Conservation (phyloP, 2,888 invertebrate species). For the Ornithoptera priamus region DNA sequence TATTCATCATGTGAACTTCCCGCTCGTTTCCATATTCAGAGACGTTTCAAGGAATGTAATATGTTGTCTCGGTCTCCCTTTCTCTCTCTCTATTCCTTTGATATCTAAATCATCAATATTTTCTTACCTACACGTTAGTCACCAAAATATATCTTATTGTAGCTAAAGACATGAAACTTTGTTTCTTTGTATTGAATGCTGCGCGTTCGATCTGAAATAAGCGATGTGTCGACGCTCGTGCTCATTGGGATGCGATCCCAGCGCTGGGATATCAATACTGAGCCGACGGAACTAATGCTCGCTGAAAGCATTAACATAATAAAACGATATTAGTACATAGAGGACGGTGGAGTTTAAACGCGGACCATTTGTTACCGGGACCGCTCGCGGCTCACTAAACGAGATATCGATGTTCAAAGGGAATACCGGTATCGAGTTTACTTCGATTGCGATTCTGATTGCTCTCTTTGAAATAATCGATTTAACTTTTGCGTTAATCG, state of each 20-base stretch:
- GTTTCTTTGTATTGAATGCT: conserved; percentile 26
- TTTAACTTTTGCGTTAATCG: background rate
- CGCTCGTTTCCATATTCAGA: too few species aligned
- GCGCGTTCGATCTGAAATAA: conserved; percentile 20
- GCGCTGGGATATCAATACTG: conserved; percentile 40
- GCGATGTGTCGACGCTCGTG: conserved; percentile 17
- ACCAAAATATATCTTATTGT: too few species aligned
- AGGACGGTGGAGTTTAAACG: conserved; percentile 31
- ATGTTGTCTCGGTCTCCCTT: too few species aligned
- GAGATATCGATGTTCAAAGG: conserved; percentile 3
- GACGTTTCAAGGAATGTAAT: too few species aligned
- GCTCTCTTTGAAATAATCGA: conserved; percentile 10
- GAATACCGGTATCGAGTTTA: conserved; percentile 7
- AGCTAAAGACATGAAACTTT: too few species aligned
- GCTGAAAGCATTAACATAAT: conserved; percentile 41
- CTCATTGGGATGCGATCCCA: conserved; percentile 52
- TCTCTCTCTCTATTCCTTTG: too few species aligned
- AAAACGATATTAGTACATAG: conserved; percentile 35
- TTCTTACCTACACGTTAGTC: too few species aligned
- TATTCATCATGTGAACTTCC: too few species aligned
- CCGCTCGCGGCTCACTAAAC: conserved; percentile 22
- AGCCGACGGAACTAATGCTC: conserved; percentile 40
- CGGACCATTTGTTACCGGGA: conserved; percentile 31
- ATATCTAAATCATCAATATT: too few species aligned
- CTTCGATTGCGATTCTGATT: conserved; percentile 4